These are phyloP conservation scores for Danio jaintianensis DNA, from an alignment of 2,797 vertebrate species.

Conservation along the genomic window DNA sequence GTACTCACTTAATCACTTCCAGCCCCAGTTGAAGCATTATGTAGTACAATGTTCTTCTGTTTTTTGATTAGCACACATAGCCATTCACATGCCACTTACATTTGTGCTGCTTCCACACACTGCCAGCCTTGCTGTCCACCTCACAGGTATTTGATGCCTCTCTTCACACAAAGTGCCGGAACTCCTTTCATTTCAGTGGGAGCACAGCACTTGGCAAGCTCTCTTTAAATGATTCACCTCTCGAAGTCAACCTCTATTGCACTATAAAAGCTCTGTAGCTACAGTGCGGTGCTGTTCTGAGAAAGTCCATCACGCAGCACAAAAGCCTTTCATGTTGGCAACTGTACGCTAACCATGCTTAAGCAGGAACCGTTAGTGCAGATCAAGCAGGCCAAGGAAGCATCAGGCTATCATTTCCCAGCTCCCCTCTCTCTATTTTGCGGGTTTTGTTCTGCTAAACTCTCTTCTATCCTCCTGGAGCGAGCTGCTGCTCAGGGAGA, in stretches of 20 bases:
- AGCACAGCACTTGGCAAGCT: conserved; percentile 20
- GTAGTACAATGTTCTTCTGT: background rate
- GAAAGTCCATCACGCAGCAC: conserved; percentile 46
- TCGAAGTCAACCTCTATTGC: conserved; percentile 20
- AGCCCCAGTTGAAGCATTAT: background rate
- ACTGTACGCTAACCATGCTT: conserved; percentile 18
- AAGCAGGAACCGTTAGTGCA: conserved; percentile 40
- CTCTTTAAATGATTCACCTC: conserved; percentile 39
- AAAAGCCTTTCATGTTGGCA: conserved; percentile 48
- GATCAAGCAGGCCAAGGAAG: conserved; percentile 30
- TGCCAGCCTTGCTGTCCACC: background rate
- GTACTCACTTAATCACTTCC: conserved; percentile 40
- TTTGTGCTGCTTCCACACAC: background rate
- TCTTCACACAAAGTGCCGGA: conserved; percentile 35
- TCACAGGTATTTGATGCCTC: conserved; percentile 19
- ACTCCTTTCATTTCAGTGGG: conserved; percentile 32
- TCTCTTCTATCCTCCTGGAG: conserved; percentile 68
- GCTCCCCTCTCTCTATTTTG: conserved; percentile 50
- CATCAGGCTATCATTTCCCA: conserved; percentile 43
- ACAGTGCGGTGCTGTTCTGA: conserved; percentile 39
- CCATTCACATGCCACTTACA: conserved; percentile 24
- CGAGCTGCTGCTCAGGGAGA: conserved; percentile 64
- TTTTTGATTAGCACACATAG: conserved; percentile 12
- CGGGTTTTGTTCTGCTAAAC: conserved; percentile 70
- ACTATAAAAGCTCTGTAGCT: conserved; percentile 43